Conservation (phyloP, 2,113 vertebrate species). For the Alces alces region DNA sequence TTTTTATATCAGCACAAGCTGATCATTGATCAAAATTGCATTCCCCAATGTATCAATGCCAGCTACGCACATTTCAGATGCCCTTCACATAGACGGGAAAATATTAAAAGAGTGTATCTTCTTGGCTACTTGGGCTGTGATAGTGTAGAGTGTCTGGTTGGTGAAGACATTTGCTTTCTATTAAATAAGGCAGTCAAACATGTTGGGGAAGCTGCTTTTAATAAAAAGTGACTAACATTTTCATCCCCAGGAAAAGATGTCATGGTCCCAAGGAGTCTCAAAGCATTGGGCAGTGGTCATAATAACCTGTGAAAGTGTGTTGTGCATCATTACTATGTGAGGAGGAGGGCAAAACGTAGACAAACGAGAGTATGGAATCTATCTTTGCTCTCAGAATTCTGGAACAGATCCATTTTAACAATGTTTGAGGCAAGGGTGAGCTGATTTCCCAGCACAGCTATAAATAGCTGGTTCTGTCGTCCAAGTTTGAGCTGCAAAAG, state of each 20-base stretch:
- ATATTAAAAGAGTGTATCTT: background rate
- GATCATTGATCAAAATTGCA: background rate
- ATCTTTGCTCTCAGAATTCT: constrained; percentile 64
- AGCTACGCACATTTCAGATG: background rate
- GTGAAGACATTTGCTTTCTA: constrained; percentile 41
- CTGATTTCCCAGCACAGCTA: constrained; percentile 71
- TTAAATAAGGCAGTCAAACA: constrained; percentile 21
- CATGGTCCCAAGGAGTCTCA: background rate
- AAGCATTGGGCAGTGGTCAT: background rate
- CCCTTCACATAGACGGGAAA: background rate
- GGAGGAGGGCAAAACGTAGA: constrained; percentile 46
- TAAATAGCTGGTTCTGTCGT: constrained; percentile 72
- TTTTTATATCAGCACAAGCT: background rate
- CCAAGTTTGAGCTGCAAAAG: constrained; percentile 59
- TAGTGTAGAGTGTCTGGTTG: background rate
- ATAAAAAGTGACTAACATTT: constrained; percentile 55
- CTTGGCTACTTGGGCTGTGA: background rate
- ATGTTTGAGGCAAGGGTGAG: constrained; percentile 20
- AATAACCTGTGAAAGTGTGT: constrained; percentile 7
- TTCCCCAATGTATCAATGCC: background rate
- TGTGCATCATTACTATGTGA: background rate
- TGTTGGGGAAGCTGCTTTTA: constrained; percentile 15
- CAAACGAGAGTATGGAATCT: constrained; percentile 57
- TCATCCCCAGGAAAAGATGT: background rate
- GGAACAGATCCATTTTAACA: constrained; percentile 75